Percentiles rank a stretch among this genome's conserved stretches.
These are phyloP conservation scores for Aphidius colemani DNA, from an alignment of 2,888 invertebrate species.

Conservation along the genomic window DNA sequence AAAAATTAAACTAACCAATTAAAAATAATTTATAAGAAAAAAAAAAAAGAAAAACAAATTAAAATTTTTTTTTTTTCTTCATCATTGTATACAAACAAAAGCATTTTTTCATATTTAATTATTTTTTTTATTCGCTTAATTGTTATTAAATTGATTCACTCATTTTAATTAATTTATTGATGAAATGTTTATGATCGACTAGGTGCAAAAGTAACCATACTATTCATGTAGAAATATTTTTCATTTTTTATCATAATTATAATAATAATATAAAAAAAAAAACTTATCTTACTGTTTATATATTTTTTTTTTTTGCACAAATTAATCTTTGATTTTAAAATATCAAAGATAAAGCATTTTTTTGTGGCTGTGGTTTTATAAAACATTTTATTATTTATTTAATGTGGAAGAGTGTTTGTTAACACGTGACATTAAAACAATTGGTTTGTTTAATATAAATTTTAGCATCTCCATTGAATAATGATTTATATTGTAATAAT, in stretches of 20 bases:
- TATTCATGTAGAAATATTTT: conserved; percentile 28
- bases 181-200: conserved; percentile 24
- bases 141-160: conserved; percentile 29
- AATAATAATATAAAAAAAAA: conserved; percentile 10
- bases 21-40: not conserved
- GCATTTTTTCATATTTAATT: conserved; percentile 26
- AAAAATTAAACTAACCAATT: not conserved
- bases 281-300: conserved; percentile 5
- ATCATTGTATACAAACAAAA: conserved; percentile 32
- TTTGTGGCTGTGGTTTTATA: not conserved
- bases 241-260: not conserved
- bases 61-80: not conserved
- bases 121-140: conserved; percentile 28
- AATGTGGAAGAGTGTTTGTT: no score
- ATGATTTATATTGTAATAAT: no score
- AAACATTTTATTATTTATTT: not conserved
- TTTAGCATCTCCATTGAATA: not conserved
- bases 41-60: no score
- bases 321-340: not conserved
- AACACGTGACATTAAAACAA: conserved; percentile 10
- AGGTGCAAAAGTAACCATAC: conserved; percentile 26
- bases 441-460: conserved; percentile 7
- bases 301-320: conserved; percentile 1
- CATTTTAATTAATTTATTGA: conserved; percentile 23
- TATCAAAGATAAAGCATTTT: not conserved